A percentile compares a stretch with the other conserved stretches of the same genome.
These are phyloP conservation scores for Dolichallabes microphthalmus DNA, from an alignment of 2,113 vertebrate species.

Conservation along the genomic window DNA sequence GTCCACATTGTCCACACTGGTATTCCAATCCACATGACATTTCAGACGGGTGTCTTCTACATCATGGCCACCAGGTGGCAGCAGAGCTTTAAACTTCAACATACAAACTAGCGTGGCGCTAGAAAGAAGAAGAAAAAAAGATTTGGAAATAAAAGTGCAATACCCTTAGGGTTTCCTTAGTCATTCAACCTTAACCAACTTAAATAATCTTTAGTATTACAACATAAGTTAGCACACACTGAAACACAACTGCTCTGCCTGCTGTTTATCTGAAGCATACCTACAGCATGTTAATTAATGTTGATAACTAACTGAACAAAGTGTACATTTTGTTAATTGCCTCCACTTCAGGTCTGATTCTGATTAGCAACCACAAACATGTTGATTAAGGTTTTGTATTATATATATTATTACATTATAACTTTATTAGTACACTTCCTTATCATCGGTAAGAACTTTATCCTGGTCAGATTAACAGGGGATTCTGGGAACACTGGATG, in stretches of 20 bases:
- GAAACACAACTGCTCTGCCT: background rate
- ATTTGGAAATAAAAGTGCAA: background rate
- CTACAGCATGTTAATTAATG: background rate
- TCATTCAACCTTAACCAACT: background rate
- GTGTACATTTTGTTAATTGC: background rate
- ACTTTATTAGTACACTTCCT: background rate
- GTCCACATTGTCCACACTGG: background rate
- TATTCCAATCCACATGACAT: background rate
- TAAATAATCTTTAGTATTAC: background rate
- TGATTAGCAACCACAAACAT: background rate
- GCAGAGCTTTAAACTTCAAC: background rate
- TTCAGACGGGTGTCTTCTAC: background rate
- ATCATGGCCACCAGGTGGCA: conserved; percentile 32
- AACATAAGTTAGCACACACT: background rate
- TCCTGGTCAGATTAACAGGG: background rate
- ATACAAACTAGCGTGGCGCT: background rate
- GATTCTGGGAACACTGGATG: background rate
- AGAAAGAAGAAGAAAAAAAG: background rate
- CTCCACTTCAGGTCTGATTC: background rate
- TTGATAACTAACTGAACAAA: background rate
- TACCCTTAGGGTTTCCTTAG: background rate
- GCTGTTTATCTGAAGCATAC: no score
- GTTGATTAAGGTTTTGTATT: background rate
- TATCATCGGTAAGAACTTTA: background rate
- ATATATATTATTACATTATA: background rate